Evolutionary conservation across 1,140 invertebrate species (phyloP).

Genomic region (Cherax destructor): DNA sequence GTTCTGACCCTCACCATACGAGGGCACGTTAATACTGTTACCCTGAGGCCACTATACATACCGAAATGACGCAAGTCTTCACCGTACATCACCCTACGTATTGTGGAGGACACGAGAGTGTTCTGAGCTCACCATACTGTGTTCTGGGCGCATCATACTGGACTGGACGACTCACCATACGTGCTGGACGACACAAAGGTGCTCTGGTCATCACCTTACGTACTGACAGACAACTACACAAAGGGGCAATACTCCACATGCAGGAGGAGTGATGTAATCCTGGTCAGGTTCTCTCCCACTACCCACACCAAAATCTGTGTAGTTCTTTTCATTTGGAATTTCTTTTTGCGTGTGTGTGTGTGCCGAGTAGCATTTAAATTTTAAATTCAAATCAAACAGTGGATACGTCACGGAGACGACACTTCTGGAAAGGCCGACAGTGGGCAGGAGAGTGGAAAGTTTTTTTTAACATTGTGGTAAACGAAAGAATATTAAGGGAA

Average conservation of each 20-base stretch:
- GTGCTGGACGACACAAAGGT: too few relatives aligned
- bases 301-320: neutral
- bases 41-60: too few relatives aligned
- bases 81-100: too few relatives aligned
- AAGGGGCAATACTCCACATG: neutral
- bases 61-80: too few relatives aligned
- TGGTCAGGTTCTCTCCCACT: neutral
- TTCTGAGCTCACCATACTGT: too few relatives aligned
- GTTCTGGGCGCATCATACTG: too few relatives aligned
- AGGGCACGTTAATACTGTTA: too few relatives aligned
- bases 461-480: neutral
- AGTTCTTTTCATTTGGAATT: neutral
- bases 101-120: too few relatives aligned
- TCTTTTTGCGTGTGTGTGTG: neutral
- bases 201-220: too few relatives aligned
- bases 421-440: neutral
- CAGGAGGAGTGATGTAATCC: neutral
- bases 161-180: too few relatives aligned
- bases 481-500: neutral
- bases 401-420: neutral
- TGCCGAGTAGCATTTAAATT: neutral
- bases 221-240: neutral
- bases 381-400: too few relatives aligned
- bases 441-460: neutral
- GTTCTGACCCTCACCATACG: too few relatives aligned